These are phyloP conservation scores for Drosophila lowei DNA, from an alignment of 1,140 invertebrate species.

Conservation along the genomic window DNA sequence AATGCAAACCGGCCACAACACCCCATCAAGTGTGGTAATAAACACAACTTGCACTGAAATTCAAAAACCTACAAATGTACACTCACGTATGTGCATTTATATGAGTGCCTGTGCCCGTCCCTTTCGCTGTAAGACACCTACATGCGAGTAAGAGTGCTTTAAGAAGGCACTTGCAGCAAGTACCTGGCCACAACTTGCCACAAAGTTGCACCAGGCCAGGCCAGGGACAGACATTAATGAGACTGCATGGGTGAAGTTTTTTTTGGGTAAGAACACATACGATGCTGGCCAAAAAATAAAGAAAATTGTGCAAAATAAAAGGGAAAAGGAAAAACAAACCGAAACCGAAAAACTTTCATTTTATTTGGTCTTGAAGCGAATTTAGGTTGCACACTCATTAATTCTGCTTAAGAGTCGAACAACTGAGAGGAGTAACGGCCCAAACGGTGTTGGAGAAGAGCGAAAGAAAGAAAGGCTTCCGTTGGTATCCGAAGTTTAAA, in stretches of 20 bases:
- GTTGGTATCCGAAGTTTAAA: too few relatives aligned
- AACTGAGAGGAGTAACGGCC: too few relatives aligned
- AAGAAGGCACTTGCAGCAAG: conserved; percentile 43
- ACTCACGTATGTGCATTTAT: neutral
- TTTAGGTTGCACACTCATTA: conserved; percentile 66
- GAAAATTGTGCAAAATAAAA: conserved; percentile 34
- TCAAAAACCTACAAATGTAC: neutral
- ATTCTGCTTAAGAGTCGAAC: conserved; percentile 69
- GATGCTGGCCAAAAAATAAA: conserved; percentile 40
- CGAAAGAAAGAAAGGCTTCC: too few relatives aligned
- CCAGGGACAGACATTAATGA: conserved; percentile 34
- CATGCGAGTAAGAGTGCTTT: conserved; percentile 24
- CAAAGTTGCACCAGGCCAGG: conserved; percentile 34
- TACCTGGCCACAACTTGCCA: conserved; percentile 44
- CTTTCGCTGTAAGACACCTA: conserved; percentile 3
- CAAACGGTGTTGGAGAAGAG: too few relatives aligned
- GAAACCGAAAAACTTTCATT: conserved; percentile 49
- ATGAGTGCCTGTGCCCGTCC: neutral
- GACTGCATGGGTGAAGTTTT: conserved; percentile 48
- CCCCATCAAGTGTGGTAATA: conserved; percentile 16
- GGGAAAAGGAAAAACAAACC: conserved; percentile 37
- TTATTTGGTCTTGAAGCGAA: conserved; percentile 50
- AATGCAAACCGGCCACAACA: neutral
- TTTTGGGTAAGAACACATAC: conserved; percentile 16
- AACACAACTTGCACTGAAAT: conserved; percentile 10